Evolutionary conservation across 2,797 vertebrate species (phyloP).

Genomic region (Galagoides demidoff): DNA sequence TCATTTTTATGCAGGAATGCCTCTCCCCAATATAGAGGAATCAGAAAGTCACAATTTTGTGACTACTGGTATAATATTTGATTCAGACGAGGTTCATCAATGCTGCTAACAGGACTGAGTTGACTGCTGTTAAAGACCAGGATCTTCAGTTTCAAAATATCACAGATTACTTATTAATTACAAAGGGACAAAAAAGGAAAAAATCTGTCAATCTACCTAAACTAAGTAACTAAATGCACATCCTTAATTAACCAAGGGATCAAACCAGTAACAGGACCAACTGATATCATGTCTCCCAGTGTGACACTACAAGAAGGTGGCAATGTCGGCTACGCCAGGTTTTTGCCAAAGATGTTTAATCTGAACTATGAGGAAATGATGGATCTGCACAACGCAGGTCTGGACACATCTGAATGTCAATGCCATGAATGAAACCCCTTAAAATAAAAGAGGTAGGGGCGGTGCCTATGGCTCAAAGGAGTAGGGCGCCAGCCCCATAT

Average conservation of each 20-base stretch:
- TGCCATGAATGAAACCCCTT: not conserved
- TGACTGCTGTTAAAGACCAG: not conserved
- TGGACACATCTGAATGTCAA: not conserved
- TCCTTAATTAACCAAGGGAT: not conserved
- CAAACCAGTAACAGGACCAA: not conserved
- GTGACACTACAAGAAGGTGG: not conserved
- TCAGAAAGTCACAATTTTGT: conserved; percentile 29
- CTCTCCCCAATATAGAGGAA: not conserved
- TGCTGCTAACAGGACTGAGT: not conserved
- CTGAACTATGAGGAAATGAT: not conserved
- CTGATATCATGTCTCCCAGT: not conserved
- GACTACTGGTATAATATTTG: not conserved
- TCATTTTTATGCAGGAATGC: not conserved
- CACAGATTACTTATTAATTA: conserved; percentile 26
- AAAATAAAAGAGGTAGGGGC: not conserved
- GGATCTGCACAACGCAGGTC: not conserved
- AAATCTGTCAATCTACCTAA: not conserved
- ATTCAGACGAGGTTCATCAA: conserved; percentile 21
- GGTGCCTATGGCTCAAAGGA: too few species aligned
- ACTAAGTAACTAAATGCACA: not conserved
- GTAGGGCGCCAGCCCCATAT: too few species aligned
- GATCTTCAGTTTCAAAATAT: conserved; percentile 7
- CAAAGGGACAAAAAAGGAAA: conserved; percentile 48
- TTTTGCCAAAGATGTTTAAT: not conserved
- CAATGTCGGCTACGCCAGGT: not conserved